Evolutionary conservation across 1,140 invertebrate genomes (phyloP), one percentile per base, ranked within the genome.

Genomic region (Pogonomyrmex californicus): DNA sequence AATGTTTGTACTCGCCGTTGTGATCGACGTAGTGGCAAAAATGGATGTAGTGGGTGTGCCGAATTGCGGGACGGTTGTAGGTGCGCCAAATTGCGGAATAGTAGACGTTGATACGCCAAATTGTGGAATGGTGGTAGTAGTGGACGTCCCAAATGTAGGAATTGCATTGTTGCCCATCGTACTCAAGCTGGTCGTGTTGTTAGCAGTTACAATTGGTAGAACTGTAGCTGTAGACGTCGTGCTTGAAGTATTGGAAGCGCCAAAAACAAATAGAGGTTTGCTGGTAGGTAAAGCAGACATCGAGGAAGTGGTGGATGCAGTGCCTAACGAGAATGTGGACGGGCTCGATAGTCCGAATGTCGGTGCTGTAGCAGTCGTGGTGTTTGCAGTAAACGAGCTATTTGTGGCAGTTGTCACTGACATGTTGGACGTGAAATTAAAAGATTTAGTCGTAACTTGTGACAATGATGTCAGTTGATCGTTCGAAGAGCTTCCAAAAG

Each of bases 181-280:
- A 4, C 36, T 51, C 17, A 73, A 77, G 2, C n/a, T 30, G 7
- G 7, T 75, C 33, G 78, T 7, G 23, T 10, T 58, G 0, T 49
- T 75, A 47, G 54, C 47, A 1, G 23, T 58, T 44, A 63, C 6
- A 47, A 54, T 9, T 4, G 70, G 17, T 41, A 68, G 1, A 44
- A 12, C 47, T 38, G 33, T 12, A 77, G 56, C 38, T 56, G 56
- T 49, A 36, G 78, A 82, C 0, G 85, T 60, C 1, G 73, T 9
- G 0, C n/a, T 75, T 33, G 83, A 30, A 36, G 44, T 9, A 54
- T 60, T 79, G n/a, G 70, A 33, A 75, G 83, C 3, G 0, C 85
- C 86, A 30, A 92, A 93, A 14, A 87, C 86, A 17, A 92, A 78
- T 2, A 47, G 3, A 30, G 86, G 33, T 47, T 89, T 92, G n/a